Conservation (phyloP, 2,113 vertebrate genomes). For the Cyphomyrus discorhynchus region DNA sequence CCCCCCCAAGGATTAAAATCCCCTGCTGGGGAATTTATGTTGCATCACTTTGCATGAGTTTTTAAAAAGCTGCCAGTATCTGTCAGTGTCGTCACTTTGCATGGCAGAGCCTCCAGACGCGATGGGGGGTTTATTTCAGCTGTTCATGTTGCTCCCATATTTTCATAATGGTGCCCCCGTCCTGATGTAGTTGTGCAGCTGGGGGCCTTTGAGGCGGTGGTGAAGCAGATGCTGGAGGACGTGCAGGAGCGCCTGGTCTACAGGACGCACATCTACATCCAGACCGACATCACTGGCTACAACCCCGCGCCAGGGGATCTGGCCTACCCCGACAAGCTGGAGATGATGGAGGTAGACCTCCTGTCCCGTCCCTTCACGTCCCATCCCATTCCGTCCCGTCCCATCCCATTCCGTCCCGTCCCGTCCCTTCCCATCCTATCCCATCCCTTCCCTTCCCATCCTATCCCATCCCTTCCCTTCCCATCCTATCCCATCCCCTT, state of each 20-base stretch:
- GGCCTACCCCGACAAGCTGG: slow-evolving; percentile 92
- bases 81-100: neutral
- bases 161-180: slow-evolving; percentile 1
- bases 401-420: too few relatives aligned
- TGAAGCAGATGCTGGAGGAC: slow-evolving; percentile 96
- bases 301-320: slow-evolving; percentile 90
- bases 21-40: neutral
- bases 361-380: neutral
- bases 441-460: too few relatives aligned
- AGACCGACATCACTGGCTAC: slow-evolving; percentile 90
- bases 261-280: slow-evolving; percentile 94
- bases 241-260: slow-evolving; percentile 95
- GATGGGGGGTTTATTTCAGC: neutral
- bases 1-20: neutral
- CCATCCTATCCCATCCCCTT: neutral
- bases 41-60: neutral
- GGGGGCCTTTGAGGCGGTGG: slow-evolving; percentile 82
- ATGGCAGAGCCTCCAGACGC: neutral
- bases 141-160: neutral
- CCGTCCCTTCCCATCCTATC: too few relatives aligned
- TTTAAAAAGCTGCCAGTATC: neutral
- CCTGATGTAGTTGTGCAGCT: slow-evolving; percentile 69
- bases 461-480: too few relatives aligned
- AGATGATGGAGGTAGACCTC: slow-evolving; percentile 89
- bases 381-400: too few relatives aligned